Evolutionary conservation across 1,140 invertebrate genomes (phyloP).

Genomic region (Listronotus oregonensis): DNA sequence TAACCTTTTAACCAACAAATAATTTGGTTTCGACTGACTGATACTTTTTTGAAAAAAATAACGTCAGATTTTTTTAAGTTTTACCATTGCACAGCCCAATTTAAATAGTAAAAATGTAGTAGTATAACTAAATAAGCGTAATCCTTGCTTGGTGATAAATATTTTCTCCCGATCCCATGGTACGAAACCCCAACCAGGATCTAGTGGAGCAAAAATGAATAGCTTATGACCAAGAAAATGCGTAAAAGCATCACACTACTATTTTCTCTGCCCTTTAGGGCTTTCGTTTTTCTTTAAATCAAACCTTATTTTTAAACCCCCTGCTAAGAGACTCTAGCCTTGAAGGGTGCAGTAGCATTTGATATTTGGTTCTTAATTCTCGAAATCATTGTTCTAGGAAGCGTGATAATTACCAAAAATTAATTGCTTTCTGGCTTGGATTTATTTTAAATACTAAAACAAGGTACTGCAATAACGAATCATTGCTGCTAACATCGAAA

Average conservation of each 20-base stretch:
- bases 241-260: neutral
- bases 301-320: neutral
- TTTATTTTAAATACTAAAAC: too few species aligned
- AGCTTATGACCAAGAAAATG: neutral
- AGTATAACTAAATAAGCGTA: constrained; percentile 21
- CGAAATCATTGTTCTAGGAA: too few species aligned
- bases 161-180: constrained; percentile 26
- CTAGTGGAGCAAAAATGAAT: neutral
- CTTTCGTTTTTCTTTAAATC: neutral
- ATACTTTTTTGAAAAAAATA: too few species aligned
- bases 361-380: neutral
- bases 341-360: neutral
- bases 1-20: too few species aligned
- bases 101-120: constrained; percentile 13
- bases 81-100: too few species aligned
- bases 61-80: too few species aligned
- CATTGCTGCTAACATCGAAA: too few species aligned
- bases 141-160: constrained; percentile 40
- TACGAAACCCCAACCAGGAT: neutral
- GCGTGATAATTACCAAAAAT: too few species aligned
- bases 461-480: too few species aligned
- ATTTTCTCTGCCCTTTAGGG: neutral
- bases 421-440: too few species aligned
- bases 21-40: too few species aligned
- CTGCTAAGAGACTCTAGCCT: too few species aligned